These are phyloP conservation scores for Ditylenchus dipsaci DNA, from an alignment of 1,140 invertebrate genomes.

Conservation along the genomic window DNA sequence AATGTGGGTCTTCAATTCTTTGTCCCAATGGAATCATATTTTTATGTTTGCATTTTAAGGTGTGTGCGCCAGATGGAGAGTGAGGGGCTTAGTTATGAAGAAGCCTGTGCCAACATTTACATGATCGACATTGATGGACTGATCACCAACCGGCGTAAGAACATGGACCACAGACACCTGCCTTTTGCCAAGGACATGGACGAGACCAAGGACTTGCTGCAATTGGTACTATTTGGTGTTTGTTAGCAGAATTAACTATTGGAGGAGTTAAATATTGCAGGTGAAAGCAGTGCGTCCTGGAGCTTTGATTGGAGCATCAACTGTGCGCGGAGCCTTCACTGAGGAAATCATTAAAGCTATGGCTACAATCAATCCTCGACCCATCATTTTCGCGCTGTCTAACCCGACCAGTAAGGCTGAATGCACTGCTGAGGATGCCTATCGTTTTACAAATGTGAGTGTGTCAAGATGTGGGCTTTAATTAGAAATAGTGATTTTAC, in stretches of 20 bases:
- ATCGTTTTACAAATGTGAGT: constrained; percentile 75
- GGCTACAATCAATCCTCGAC: constrained; percentile 76
- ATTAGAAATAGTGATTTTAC: not conserved
- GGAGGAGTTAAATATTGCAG: not conserved
- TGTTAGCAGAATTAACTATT: not conserved
- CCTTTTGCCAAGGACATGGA: constrained; percentile 77
- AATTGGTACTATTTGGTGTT: constrained; percentile 71
- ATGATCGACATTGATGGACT: constrained; percentile 62
- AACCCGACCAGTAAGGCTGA: constrained; percentile 94
- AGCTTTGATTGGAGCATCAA: constrained; percentile 71
- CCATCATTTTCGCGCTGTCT: constrained; percentile 87
- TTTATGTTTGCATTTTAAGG: not conserved
- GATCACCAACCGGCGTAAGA: constrained; percentile 43
- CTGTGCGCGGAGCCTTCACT: constrained; percentile 84
- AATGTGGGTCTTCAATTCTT: constrained; percentile 8
- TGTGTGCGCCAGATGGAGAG: constrained; percentile 74
- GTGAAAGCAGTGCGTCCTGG: constrained; percentile 69
- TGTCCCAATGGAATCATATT: not conserved
- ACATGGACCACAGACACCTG: constrained; percentile 67
- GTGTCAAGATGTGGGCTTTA: constrained; percentile 10
- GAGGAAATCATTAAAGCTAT: constrained; percentile 77
- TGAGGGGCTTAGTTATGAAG: constrained; percentile 61
- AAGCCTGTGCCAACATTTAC: constrained; percentile 73
- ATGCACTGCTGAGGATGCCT: constrained; percentile 88
- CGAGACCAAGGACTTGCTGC: constrained; percentile 71